phyloP scores from a whole-genome alignment of 1,140 invertebrate species.

The Trichonephila clavipes region DNA sequence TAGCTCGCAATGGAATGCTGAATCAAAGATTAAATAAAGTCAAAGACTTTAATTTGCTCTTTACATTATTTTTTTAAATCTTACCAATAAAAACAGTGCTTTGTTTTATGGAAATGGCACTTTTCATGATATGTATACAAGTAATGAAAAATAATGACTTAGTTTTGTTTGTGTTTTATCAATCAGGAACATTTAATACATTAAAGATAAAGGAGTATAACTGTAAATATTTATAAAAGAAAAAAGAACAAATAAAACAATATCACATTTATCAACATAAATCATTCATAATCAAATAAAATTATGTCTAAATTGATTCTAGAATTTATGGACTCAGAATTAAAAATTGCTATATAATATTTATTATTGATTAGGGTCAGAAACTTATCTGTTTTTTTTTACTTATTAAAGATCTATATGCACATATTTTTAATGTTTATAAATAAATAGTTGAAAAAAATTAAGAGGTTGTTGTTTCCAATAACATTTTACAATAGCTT shows the following conservation, averaged over 20 bases:
- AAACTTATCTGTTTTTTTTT: not conserved
- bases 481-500: no score
- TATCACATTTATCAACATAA: conserved; percentile 50
- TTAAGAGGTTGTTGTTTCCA: no score
- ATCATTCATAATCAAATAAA: no score
- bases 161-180: conserved; percentile 23
- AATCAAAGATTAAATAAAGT: not conserved
- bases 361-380: not conserved
- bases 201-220: not conserved
- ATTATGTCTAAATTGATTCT: not conserved
- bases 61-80: not conserved
- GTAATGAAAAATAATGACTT: conserved; percentile 75
- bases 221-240: conserved; percentile 1
- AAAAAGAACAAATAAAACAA: conserved; percentile 44
- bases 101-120: conserved; percentile 66
- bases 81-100: conserved; percentile 60
- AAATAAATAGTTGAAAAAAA: no score
- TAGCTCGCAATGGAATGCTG: conserved; percentile 58
- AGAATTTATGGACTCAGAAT: not conserved
- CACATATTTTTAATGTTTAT: no score
- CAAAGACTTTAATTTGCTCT: not conserved
- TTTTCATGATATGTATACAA: conserved; percentile 76
- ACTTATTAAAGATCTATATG: not conserved
- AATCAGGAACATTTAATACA: not conserved
- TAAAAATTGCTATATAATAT: no score